phyloP scores from a whole-genome alignment of 1,140 invertebrate genomes.

The Leptopilina boulardi region DNA sequence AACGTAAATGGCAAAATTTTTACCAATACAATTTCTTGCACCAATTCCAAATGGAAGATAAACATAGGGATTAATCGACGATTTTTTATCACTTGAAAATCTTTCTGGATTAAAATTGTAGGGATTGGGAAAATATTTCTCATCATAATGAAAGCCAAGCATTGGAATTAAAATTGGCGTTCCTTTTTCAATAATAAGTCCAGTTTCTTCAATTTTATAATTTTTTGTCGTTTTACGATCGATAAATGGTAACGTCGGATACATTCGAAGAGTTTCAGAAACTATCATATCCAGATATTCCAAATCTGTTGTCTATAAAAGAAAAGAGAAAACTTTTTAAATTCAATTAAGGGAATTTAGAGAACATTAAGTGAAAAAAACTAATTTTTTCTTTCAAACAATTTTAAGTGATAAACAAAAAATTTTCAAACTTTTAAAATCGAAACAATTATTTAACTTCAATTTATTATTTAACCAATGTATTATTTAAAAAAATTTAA shows the following conservation, averaged over 20 bases:
- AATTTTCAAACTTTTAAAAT: too few species aligned
- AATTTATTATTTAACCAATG: too few species aligned
- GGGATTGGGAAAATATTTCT: constrained; percentile 80
- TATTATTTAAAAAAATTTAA: too few species aligned
- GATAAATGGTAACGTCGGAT: constrained; percentile 77
- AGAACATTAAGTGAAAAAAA: too few species aligned
- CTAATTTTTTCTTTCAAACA: neutral
- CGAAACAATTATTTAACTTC: too few species aligned
- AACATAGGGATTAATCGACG: neutral
- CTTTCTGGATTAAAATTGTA: constrained; percentile 82
- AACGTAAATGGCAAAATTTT: neutral
- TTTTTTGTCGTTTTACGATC: constrained; percentile 69
- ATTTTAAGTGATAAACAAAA: too few species aligned
- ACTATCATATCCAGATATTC: constrained; percentile 50
- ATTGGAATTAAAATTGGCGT: constrained; percentile 70
- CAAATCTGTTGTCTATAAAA: constrained; percentile 27
- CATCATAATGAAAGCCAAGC: constrained; percentile 72
- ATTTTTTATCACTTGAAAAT: constrained; percentile 76
- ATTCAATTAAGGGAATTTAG: too few species aligned
- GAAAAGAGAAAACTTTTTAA: too few species aligned
- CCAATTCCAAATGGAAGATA: constrained; percentile 15
- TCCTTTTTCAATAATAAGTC: constrained; percentile 69
- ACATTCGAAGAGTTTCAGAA: constrained; percentile 78
- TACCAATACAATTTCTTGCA: constrained; percentile 41
- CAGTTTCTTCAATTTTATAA: constrained; percentile 65